Conservation (phyloP, 2,888 invertebrate species). For the Drosophila borborema region DNA sequence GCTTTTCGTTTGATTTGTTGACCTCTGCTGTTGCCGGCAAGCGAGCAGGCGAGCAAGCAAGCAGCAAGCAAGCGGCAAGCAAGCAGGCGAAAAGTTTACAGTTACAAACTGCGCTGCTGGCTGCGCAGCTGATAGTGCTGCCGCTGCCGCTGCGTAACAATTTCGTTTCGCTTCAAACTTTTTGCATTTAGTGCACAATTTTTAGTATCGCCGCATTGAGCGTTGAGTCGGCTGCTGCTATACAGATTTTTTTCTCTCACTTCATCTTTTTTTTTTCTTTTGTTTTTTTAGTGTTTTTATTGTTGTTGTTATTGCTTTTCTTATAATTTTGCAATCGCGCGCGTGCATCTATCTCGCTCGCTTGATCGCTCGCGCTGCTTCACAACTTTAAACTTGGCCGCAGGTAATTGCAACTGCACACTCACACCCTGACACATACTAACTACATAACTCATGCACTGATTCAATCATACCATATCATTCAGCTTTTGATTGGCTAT, state of each 20-base stretch:
- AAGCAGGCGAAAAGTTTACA: conserved; percentile 33
- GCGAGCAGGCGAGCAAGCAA: conserved; percentile 14
- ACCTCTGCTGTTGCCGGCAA: conserved; percentile 36
- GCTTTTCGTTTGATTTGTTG: conserved; percentile 21
- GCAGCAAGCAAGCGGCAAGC: conserved; percentile 25
- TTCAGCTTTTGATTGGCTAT: conserved; percentile 30
- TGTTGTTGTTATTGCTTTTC: conserved; percentile 5
- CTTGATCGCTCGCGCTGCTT: conserved; percentile 2
- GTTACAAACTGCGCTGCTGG: conserved; percentile 47
- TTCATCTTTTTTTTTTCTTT: conserved; percentile 5
- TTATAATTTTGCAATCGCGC: conserved; percentile 13
- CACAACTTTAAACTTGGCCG: conserved; percentile 31
- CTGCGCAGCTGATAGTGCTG: conserved; percentile 19
- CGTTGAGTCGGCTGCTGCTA: conserved; percentile 53
- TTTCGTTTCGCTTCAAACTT: conserved; percentile 35
- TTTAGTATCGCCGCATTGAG: conserved; percentile 63
- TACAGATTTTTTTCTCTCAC: conserved; percentile 17
- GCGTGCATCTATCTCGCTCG: conserved; percentile 3
- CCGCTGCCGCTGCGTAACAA: conserved; percentile 14
- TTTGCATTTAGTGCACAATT: conserved; percentile 51
- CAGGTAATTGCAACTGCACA: conserved; percentile 47
- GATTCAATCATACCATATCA: conserved; percentile 2
- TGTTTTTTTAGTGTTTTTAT: background rate
- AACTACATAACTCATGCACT: background rate
- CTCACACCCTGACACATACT: background rate